Evolutionary conservation across 2,888 invertebrate genomes (phyloP).

Genomic region (Noctua comes): DNA sequence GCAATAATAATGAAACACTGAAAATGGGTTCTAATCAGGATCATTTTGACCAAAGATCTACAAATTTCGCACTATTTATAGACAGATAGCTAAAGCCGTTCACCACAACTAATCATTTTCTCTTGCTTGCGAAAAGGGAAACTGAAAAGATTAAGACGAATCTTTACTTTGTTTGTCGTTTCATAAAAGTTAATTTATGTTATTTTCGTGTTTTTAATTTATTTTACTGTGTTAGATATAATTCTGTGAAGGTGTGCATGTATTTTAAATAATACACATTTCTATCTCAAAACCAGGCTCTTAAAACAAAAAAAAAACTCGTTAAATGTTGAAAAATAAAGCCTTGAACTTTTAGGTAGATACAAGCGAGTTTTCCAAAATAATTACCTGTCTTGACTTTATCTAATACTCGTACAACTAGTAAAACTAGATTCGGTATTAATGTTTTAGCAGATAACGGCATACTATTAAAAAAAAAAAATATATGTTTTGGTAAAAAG

Average conservation of each 20-base stretch:
- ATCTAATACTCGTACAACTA: background rate
- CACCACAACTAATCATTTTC: background rate
- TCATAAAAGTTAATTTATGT: background rate
- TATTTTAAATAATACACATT: background rate
- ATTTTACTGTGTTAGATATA: background rate
- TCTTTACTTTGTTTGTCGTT: background rate
- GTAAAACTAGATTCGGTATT: background rate
- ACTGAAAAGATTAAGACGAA: background rate
- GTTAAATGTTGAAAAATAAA: background rate
- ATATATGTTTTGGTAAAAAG: background rate
- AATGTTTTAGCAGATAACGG: background rate
- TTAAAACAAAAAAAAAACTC: background rate
- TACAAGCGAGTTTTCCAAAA: background rate
- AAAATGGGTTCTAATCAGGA: background rate
- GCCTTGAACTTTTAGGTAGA: constrained; percentile 1
- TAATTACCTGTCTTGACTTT: background rate
- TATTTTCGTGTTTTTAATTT: background rate
- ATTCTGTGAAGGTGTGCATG: background rate
- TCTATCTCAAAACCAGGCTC: background rate
- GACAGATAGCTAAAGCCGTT: background rate
- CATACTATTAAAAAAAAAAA: no score
- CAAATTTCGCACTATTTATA: background rate
- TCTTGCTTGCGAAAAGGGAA: background rate
- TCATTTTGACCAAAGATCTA: background rate
- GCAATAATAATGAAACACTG: background rate